phyloP scores from a whole-genome alignment of 2,113 vertebrate species.

The Halichoerus grypus region DNA sequence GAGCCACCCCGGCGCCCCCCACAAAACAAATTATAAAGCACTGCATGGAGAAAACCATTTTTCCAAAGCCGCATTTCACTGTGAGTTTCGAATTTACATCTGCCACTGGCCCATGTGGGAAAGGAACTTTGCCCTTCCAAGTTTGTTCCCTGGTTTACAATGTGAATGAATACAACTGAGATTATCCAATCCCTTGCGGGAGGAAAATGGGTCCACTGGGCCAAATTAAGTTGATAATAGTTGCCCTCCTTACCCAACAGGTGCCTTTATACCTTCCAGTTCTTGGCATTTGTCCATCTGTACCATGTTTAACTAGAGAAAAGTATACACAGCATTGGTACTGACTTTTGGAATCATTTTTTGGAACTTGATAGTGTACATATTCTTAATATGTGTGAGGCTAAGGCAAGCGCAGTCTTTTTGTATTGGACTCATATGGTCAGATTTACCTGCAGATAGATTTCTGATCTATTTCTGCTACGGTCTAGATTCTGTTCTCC shows the following conservation, averaged over 20 bases:
- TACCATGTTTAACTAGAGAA: background rate
- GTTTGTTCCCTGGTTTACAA: background rate
- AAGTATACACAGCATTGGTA: background rate
- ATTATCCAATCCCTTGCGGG: background rate
- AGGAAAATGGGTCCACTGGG: background rate
- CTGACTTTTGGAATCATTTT: background rate
- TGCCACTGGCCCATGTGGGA: background rate
- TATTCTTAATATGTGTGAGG: background rate
- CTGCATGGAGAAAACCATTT: background rate
- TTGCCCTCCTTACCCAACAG: background rate
- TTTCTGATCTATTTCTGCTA: background rate
- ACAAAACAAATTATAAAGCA: background rate
- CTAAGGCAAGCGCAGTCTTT: background rate
- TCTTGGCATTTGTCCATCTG: background rate
- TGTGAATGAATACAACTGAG: background rate
- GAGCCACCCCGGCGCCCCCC: background rate
- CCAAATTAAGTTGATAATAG: background rate
- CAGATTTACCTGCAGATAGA: background rate
- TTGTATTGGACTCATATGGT: background rate
- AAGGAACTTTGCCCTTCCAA: background rate
- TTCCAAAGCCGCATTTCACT: conserved; percentile 1
- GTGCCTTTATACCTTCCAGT: background rate
- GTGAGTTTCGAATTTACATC: background rate
- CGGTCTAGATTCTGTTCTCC: background rate
- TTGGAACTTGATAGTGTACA: background rate